Base-by-base conservation (phyloP, 2,888 invertebrate genomes). In the Lasioglossum vierecki region DNA sequence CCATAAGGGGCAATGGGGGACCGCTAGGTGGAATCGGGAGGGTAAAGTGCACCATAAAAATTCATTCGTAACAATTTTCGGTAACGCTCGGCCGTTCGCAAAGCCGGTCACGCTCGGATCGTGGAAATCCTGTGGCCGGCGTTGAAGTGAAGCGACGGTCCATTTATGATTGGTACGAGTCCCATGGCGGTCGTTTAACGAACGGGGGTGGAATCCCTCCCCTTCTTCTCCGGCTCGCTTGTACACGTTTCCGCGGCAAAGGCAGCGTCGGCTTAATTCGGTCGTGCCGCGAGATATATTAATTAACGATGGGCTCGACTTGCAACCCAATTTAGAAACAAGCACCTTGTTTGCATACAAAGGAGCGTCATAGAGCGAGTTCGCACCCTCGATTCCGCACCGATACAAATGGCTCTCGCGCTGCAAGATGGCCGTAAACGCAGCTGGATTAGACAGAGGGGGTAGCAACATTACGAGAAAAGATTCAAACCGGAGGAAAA, bases 331-430 rank as follows among this genome's bases (percentile, higher is more conserved):
- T 94, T 93, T 92, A 91, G 92, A 91, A 92, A 91, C 92, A 90
- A 90, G 91, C 87, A 85, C 84, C 92, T 93, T 88, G 92, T 94
- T 93, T 94, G 92, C 93, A 94, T 93, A 92, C 88, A 85, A 89
- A 88, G 86, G 80, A 76, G 81, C 77, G 72, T 76, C 81, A 82
- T 89, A 80, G 74, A 82, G 85, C 66, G 78, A 73, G 84, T 83
- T 83, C 86, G 83, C 89, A 89, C 91, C 88, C 90, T 88, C 89
- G 82, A 86, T 90, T 86, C 81, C 18, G 39, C 46, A 73, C 79
- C 88, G 83, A 90, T 90, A 90, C 84, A 83, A 90, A 90, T 86
- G 83, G 83, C 79, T 57, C 70, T 82, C 78, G 73, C 70, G 70
- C 71, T 73, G 76, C 35, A 68, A 76, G 76, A 76, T 30, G 68